Percentiles rank a stretch among this genome's conserved stretches.
These are phyloP conservation scores for Sternarchorhynchus goeldii DNA, from an alignment of 2,797 vertebrate species.

Conservation along the genomic window DNA sequence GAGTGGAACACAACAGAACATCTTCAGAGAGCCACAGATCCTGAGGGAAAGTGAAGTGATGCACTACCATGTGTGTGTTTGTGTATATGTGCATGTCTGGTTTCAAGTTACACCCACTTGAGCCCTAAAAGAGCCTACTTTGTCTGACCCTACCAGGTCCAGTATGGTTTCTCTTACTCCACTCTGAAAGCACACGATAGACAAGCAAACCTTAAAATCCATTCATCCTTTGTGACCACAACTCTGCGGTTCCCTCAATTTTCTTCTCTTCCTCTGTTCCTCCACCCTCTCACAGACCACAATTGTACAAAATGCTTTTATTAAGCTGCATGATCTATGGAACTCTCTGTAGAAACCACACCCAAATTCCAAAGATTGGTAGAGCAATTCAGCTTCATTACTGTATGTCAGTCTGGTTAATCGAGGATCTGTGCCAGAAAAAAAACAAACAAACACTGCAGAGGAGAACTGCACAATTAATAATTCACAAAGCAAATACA, in stretches of 20 bases:
- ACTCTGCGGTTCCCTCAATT: not conserved
- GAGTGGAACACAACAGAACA: too few relatives aligned
- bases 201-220: slow-evolving; percentile 23
- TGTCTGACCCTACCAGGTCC: slow-evolving; percentile 28
- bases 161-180: not conserved
- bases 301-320: not conserved
- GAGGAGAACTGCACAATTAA: not conserved
- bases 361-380: slow-evolving; percentile 10
- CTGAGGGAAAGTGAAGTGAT: not conserved
- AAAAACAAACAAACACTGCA: not conserved
- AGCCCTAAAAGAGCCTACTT: slow-evolving; percentile 6
- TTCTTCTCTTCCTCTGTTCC: not conserved
- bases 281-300: slow-evolving; percentile 41
- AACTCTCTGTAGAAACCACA: slow-evolving; percentile 49
- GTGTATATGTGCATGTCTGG: slow-evolving; percentile 9
- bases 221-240: slow-evolving; percentile 20
- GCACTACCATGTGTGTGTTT: slow-evolving; percentile 14
- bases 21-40: not conserved
- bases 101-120: slow-evolving; percentile 28
- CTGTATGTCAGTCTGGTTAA: not conserved
- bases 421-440: not conserved
- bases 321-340: slow-evolving; percentile 28
- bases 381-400: not conserved
- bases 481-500: slow-evolving; percentile 10
- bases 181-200: slow-evolving; percentile 26